Percentiles rank a stretch among this genome's conserved stretches.
Evolutionary conservation across 2,888 invertebrate species (phyloP).

Genomic region (Pollenia amentaria): DNA sequence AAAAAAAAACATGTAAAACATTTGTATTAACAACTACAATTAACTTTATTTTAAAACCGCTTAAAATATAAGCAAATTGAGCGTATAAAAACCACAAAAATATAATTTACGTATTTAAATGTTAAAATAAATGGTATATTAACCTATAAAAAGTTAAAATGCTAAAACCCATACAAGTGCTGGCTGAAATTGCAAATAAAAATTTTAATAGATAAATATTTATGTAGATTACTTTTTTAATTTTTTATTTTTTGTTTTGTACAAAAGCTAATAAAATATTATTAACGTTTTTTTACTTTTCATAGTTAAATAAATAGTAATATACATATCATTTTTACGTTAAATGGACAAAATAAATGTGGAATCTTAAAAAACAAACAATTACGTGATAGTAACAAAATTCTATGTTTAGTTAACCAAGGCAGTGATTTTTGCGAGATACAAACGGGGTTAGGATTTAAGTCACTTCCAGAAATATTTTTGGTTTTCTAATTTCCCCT

Average conservation of each 20-base stretch:
- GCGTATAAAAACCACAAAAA: constrained; percentile 58
- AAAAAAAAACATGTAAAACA: constrained; percentile 7
- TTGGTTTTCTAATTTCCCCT: too few relatives aligned
- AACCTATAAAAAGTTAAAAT: constrained; percentile 40
- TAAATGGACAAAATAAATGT: neutral
- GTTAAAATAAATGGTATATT: constrained; percentile 24
- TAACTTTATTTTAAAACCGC: constrained; percentile 59
- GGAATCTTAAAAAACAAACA: neutral
- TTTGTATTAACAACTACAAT: constrained; percentile 42
- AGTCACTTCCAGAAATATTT: too few relatives aligned
- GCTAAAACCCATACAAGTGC: constrained; percentile 4
- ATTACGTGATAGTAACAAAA: too few relatives aligned
- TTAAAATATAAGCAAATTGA: constrained; percentile 61
- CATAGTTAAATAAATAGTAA: constrained; percentile 15
- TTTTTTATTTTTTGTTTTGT: neutral
- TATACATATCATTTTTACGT: neutral
- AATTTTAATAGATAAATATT: constrained; percentile 28
- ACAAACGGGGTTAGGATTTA: too few relatives aligned
- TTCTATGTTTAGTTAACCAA: too few relatives aligned
- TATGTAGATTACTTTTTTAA: neutral
- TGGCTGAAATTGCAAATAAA: neutral
- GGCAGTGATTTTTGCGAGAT: too few relatives aligned
- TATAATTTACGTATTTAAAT: constrained; percentile 50
- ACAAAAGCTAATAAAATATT: constrained; percentile 15
- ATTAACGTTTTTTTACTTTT: neutral